Percentiles rank a stretch among this genome's conserved stretches.
Evolutionary conservation across 2,797 vertebrate species (phyloP).

Genomic region (Cuculus canorus): DNA sequence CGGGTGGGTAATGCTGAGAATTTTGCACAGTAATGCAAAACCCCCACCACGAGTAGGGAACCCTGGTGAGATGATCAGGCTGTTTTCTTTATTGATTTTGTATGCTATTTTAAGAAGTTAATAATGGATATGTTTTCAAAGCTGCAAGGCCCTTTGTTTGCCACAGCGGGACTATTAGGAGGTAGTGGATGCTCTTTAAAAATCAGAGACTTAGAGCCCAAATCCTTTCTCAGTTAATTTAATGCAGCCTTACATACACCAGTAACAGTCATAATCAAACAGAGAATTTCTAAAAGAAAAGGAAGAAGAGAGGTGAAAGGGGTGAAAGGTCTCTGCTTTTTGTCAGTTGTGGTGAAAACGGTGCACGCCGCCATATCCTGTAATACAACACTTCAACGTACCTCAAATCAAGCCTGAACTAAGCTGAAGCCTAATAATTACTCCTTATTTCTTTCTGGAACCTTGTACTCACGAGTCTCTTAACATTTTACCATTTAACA

Average conservation of each 20-base stretch:
- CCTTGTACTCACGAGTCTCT: not conserved
- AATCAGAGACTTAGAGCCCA: not conserved
- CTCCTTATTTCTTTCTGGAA: not conserved
- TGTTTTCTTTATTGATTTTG: not conserved
- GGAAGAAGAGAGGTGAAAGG: not conserved
- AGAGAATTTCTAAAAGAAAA: not conserved
- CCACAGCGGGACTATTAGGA: not conserved
- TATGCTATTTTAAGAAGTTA: not conserved
- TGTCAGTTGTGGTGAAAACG: not conserved
- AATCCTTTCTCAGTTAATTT: not conserved
- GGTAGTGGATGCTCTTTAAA: not conserved
- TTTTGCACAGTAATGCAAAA: not conserved
- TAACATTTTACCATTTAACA: not conserved
- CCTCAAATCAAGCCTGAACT: not conserved
- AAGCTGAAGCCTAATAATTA: not conserved
- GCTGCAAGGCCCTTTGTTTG: not conserved
- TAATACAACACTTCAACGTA: not conserved
- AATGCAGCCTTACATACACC: not conserved
- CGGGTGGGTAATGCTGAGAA: not conserved
- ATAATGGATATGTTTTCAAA: not conserved
- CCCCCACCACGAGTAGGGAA: rapidly evolving
- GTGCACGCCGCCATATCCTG: not conserved
- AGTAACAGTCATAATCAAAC: not conserved
- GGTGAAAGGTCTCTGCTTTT: not conserved
- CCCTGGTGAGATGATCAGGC: not conserved